Conservation (phyloP, 2,888 invertebrate species). For the Pristionchus exspectatus region DNA sequence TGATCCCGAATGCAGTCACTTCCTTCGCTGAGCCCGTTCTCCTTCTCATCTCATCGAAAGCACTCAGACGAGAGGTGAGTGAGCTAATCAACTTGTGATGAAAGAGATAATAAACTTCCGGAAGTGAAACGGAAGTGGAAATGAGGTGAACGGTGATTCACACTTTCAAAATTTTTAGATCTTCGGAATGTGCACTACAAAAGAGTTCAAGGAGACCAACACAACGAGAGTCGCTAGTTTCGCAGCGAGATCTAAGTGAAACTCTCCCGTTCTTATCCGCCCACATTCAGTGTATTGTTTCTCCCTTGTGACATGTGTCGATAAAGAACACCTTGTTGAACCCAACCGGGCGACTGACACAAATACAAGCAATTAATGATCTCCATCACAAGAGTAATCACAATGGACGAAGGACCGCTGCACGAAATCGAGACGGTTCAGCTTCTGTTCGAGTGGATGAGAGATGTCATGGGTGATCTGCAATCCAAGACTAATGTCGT, state of each 20-base stretch:
- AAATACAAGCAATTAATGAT: constrained; percentile 54
- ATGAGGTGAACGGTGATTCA: neutral
- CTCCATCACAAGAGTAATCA: constrained; percentile 74
- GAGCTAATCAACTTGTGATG: neutral
- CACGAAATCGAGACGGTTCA: constrained; percentile 78
- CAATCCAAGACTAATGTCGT: neutral
- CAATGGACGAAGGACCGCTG: constrained; percentile 74
- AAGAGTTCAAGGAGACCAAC: neutral
- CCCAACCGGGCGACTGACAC: neutral
- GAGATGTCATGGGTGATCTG: constrained; percentile 79
- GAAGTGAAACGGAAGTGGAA: constrained; percentile 5
- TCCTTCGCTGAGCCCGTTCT: constrained; percentile 41
- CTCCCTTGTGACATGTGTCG: neutral
- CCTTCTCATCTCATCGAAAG: neutral
- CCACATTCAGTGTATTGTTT: neutral
- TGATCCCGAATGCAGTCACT: neutral
- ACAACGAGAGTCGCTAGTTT: neutral
- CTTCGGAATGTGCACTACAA: neutral
- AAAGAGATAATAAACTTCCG: neutral
- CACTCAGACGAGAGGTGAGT: constrained; percentile 14
- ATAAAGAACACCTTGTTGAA: constrained; percentile 28
- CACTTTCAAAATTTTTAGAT: neutral
- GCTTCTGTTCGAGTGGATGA: constrained; percentile 79
- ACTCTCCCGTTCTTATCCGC: neutral
- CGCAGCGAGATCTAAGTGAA: neutral